Base-by-base conservation (phyloP, 2,113 vertebrate species). In the Brachirus orientalis region DNA sequence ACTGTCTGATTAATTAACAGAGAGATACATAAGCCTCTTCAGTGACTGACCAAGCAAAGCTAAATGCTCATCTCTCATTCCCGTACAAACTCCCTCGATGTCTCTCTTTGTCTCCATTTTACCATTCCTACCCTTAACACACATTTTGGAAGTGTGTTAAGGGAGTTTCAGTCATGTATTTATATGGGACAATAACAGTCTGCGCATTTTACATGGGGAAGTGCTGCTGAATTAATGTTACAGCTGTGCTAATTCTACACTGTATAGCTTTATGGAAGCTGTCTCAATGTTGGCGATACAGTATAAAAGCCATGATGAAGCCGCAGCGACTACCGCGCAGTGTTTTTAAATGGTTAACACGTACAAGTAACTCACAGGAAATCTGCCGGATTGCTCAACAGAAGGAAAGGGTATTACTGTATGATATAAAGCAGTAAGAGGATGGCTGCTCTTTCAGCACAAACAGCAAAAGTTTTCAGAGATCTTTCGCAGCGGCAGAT, bases 1-100 rank as follows among this genome's bases (percentile, higher is more conserved):
- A 80, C 83, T 53, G 70, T 87, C 87, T 84, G 88, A 90, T 91
- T 92, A 91, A 92, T 92, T 90, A 90, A 86, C 71, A 83, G 44
- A 61, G 63, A 76, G 76, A 69, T 63, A 59, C 77, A 69, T 52
- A 72, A 82, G 22, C 52, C 73, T 85, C 90, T 91, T 75, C 78
- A 88, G 77, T 77, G 85, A 83, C 83, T 85, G 84, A 70, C 79
- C 80, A 75, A 91, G 81, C 85, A 85, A 71, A 45, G 67, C 87
- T 90, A 88, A 91, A 91, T 86, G 86, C 86, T 86, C 83, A 45
- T 86, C 78, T 77, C 75, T 63, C 76, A 69, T 75, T 45, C 37
- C 22, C 51, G 64, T 28, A 48, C 3, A 3, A 55, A 48, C 63
- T 44, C 12, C 28, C 60, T 37, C 40, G 33, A 11, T 13, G 17